Evolutionary conservation across 1,140 invertebrate species (phyloP), one percentile per base, ranked within the genome.

Genomic region (Stegodyphus mimosarum): DNA sequence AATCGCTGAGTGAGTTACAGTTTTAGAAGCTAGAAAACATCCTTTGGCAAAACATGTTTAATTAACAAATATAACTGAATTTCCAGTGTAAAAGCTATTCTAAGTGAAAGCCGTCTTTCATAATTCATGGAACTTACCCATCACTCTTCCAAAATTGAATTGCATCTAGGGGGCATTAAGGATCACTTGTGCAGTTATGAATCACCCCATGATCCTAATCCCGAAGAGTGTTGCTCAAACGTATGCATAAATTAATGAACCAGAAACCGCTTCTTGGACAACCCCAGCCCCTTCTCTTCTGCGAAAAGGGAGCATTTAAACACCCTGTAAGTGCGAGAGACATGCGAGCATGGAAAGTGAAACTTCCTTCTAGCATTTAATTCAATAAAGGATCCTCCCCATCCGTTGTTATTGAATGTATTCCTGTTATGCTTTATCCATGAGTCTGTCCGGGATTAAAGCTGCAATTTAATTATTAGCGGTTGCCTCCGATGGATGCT

Each of bases 391-490:
- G 66, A 67, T 74, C 55, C 72, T 66, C 55, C 48, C 33, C 60
- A 51, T 13, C 52, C 55, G 50, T 6, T 33, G 64, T 52, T 66
- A 53, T 69, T 70, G 33, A 33, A 70, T 11, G 67, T n/a, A 18
- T 67, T 67, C 63, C 70, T 33, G 33, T 79, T 50, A 67, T 70
- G 52, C 33, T 70, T 55, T 66, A 51, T 18, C 17, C 17, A 52
- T 76, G 48, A 13, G 60, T 15, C 33, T 18, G 9, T 64, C 33
- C 53, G 63, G 52, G 50, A 76, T 76, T 33, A 17, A 70, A n/a
- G 49, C 73, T 52, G 77, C 77, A 79, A 79, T 79, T 70, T 79
- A 79, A 79, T 79, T 79, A 79, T 66, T 66, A 66, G 77, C 49
- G 48, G 77, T 33, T 33, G 33, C 33, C 33, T 33, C 33, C 33